Percentiles rank a stretch among this genome's conserved stretches.
Evolutionary conservation across 1,140 invertebrate genomes (phyloP).

Genomic region (Mylabris phalerata): DNA sequence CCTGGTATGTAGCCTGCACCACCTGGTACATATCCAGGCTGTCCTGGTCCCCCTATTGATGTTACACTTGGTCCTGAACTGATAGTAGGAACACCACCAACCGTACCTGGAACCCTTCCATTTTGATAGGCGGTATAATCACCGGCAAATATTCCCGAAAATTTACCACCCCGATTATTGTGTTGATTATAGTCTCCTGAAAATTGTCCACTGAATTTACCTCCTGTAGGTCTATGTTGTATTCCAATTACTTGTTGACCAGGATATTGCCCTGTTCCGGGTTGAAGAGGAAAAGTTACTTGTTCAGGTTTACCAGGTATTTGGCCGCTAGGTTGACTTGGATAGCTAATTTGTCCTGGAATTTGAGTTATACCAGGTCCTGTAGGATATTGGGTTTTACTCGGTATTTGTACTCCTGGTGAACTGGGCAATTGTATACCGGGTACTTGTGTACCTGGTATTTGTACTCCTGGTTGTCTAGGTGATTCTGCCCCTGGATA

Average conservation of each 20-base stretch:
- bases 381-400: not conserved
- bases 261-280: not conserved
- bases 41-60: not conserved
- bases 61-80: not conserved
- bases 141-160: conserved; percentile 35
- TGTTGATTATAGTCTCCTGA: conserved; percentile 27
- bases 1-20: conserved; percentile 11
- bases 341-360: not conserved
- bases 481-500: conserved; percentile 13
- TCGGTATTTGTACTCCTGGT: not conserved
- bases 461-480: conserved; percentile 2
- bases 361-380: not conserved
- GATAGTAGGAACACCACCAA: not conserved
- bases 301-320: not conserved
- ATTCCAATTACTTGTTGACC: not conserved
- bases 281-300: not conserved
- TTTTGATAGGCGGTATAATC: conserved; percentile 24
- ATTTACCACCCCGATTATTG: conserved; percentile 24
- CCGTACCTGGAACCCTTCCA: not conserved
- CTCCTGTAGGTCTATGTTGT: not conserved
- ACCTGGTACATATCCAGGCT: not conserved
- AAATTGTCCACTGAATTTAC: conserved; percentile 29
- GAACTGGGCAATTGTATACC: not conserved
- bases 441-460: conserved; percentile 13
- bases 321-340: too few species aligned